Conservation (phyloP, 2,797 vertebrate genomes). For the Pagetopsis macropterus region DNA sequence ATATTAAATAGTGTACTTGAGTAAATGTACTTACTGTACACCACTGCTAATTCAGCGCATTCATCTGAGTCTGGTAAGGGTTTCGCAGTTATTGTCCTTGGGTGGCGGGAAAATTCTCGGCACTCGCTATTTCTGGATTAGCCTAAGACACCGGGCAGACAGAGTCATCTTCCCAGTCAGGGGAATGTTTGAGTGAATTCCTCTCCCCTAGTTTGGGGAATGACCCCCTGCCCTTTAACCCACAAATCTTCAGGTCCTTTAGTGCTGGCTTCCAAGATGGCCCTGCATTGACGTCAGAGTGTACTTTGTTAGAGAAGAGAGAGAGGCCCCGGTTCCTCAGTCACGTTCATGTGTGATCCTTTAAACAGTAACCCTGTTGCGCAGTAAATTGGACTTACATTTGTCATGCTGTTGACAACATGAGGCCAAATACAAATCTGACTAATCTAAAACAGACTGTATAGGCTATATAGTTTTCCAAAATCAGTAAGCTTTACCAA, state of each 20-base stretch:
- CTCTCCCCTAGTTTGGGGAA: constrained; percentile 71
- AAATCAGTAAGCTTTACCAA: not conserved
- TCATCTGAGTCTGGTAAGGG: constrained; percentile 48
- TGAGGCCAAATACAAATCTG: not conserved
- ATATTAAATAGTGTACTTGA: no score
- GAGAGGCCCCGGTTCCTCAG: constrained; percentile 28
- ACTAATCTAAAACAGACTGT: not conserved
- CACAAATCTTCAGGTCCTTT: constrained; percentile 71
- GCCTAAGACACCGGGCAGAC: constrained; percentile 67
- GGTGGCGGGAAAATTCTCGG: constrained; percentile 67
- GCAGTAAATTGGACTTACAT: constrained; percentile 7
- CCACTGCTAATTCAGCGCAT: constrained; percentile 4
- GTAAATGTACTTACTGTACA: no score
- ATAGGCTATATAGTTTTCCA: not conserved
- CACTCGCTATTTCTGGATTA: constrained; percentile 74
- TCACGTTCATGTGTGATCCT: constrained; percentile 40
- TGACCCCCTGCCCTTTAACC: constrained; percentile 74
- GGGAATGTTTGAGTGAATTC: constrained; percentile 76
- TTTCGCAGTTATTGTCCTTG: constrained; percentile 56
- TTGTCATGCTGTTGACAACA: constrained; percentile 12
- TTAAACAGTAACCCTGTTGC: constrained; percentile 43
- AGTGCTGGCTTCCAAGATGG: constrained; percentile 59
- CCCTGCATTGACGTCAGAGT: constrained; percentile 50
- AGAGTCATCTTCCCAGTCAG: constrained; percentile 78
- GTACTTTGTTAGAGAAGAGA: constrained; percentile 53